Conservation (phyloP, 2,888 invertebrate species). For the Odontocolon sp. region DNA sequence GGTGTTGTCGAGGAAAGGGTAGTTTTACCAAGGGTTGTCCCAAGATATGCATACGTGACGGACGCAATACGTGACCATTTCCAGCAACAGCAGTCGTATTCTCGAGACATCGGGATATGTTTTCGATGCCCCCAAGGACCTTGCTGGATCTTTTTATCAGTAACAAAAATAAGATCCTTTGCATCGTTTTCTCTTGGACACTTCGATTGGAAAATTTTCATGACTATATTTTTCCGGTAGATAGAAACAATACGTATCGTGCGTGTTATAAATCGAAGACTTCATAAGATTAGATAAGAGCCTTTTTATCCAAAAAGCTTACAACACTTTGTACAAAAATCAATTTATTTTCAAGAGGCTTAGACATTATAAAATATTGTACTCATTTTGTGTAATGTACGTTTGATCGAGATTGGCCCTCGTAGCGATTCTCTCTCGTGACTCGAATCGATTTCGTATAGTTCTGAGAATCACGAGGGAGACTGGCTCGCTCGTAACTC, state of each 20-base stretch:
- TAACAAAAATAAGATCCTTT: slow-evolving; percentile 6
- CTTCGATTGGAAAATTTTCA: slow-evolving; percentile 49
- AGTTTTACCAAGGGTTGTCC: slow-evolving; percentile 70
- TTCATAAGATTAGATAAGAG: too few relatives aligned
- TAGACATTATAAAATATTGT: slow-evolving; percentile 48
- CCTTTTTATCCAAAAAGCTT: too few relatives aligned
- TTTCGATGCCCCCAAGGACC: slow-evolving; percentile 27
- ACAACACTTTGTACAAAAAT: slow-evolving; percentile 25
- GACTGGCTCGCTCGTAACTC: slow-evolving; percentile 57
- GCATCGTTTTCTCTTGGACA: slow-evolving; percentile 21
- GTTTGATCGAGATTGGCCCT: too few relatives aligned
- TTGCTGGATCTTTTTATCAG: background rate
- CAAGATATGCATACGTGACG: slow-evolving; percentile 81
- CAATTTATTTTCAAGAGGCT: slow-evolving; percentile 25
- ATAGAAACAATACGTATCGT: background rate
- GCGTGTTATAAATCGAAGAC: too few relatives aligned
- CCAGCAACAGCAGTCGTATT: slow-evolving; percentile 50
- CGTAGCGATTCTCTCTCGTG: too few relatives aligned
- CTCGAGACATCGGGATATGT: slow-evolving; percentile 32
- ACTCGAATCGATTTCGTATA: slow-evolving; percentile 42
- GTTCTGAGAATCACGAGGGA: background rate
- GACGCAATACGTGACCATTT: slow-evolving; percentile 73
- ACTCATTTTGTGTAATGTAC: slow-evolving; percentile 51
- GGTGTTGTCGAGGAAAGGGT: slow-evolving; percentile 45
- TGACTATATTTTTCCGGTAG: slow-evolving; percentile 28